Evolutionary conservation across 2,888 invertebrate species (phyloP), one percentile per base, ranked within the genome.

Genomic region (Adelognathus sp.): DNA sequence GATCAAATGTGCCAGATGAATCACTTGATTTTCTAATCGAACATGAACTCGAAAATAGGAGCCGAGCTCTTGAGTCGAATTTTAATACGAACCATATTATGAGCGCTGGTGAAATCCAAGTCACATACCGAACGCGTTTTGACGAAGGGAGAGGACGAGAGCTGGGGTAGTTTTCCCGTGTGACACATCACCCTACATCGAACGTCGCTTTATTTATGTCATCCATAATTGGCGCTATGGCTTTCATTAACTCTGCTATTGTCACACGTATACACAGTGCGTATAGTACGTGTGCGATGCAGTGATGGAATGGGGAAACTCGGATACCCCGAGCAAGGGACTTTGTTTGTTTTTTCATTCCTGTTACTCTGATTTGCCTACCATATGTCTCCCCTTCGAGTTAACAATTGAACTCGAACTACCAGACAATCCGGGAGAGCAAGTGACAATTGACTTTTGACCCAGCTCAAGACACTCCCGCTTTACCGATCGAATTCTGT

Each of bases 221-320:
- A 86, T 86, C 85, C 84, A 86, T 87, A 88, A 87, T 86, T 86
- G 83, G 87, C 87, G 81, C 85, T 85, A 83, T 84, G 84, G 86
- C 87, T 88, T 87, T 88, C 87, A 87, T 88, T 87, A 88, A 86
- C 86, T 81, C 82, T 75, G 79, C 72, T 83, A 88, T 88, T 88
- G 87, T 88, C 84, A 80, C 58, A 72, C 71, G 79, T 82, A 77
- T 82, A 71, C 41, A 74, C 31, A 14, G 63, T 33, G n/a, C 58
- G 16, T 21, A 24, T 24, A 24, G 18, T 46, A 27, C 27, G 54
- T 61, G 66, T 14, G 33, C 61, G 41, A 27, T 41, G 18, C 16
- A 24, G 54, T 41, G 41, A 11, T 74, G 14, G 18, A 58, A 27
- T 46, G 50, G 39, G 14, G 7, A 9, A 18, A 3, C 36, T 9